Base-by-base conservation (phyloP, 2,113 vertebrate genomes). In the Neoarius graeffei region DNA sequence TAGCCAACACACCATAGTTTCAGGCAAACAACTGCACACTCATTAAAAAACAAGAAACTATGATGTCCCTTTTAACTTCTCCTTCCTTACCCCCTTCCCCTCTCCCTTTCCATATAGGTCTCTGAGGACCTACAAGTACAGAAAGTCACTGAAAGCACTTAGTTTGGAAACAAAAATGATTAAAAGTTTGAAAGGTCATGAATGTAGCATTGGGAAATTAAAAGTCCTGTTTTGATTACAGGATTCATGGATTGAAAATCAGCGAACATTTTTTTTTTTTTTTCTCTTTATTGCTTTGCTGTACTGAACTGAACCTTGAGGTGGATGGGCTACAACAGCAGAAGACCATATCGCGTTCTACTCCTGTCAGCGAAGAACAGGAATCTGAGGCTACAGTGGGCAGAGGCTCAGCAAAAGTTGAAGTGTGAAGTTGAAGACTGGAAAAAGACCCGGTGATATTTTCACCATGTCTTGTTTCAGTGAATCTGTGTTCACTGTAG, bases 1-100 rank as follows among this genome's bases (percentile, higher is more conserved):
- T 89, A 60, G 84, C 86, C 85, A 59, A 79, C 87, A 27, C 85
- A 66, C 79, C 89, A 85, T 90, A 86, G 89, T 86, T 91, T 89
- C 86, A 86, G 81, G 86, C 79, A 86, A 90, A 87, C 66, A 85
- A 88, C 83, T 59, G 66, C 66, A 87, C 57, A 67, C 79, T 83
- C 48, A 88, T 80, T 80, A 88, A 89, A 86, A 67, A 87, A 42
- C 42, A 10, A 11, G 91, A 90, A 84, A 89, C 73, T 66, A 85
- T 88, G 85, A 89, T 87, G 85, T 87, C 82, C 67, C 56, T 89
- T 83, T 89, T 85, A 76, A 87, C 50, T 54, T 83, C 57, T 77
- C 17, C 52, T 80, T 91, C 84, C 19, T 89, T 88, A 86, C 90
- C 79, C 90, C 48, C 82, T 73, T 59, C 66, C 73, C 60, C 79